Evolutionary conservation across 2,797 vertebrate genomes (phyloP), one percentile per base, ranked within the genome.

Genomic region (Enteromius thamalakanensis): DNA sequence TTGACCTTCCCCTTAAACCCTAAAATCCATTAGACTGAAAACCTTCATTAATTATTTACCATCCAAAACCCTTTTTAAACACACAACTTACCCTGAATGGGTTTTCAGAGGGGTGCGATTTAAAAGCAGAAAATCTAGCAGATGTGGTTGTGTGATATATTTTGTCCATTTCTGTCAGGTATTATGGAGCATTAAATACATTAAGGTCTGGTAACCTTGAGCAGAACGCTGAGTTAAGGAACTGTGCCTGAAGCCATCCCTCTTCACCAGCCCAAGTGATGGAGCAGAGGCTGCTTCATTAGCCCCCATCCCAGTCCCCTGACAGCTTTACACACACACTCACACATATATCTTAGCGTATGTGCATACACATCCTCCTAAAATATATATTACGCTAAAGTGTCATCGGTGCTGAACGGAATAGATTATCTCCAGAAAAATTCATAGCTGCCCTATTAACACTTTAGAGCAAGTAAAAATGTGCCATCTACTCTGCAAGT

Each of bases 251-350:
- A 76, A 84, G 86, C 77, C 58, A 69, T 84, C 86, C 81, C 83
- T 85, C 67, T 37, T 78, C 86, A 80, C 83, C 70, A 80, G 81
- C 64, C 71, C 29, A 60, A 83, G 55, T 75, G 40, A 58, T 34
- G 79, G 83, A 87, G 68, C 60, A 23, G 37, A 68, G 65, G 81
- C 23, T 49, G 70, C 86, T 80, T 89, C 86, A 87, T 89, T 89
- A 89, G 81, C 72, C 76, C 70, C 53, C 45, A 70, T 82, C 32
- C 42, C 42, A 21, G 65, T 82, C 71, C 83, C 76, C 42, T 77
- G 82, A 86, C 70, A 76, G 74, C 70, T 79, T 74, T 62, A 69
- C 55, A 55, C 40, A 32, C 78, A 45, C 82, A 29, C 79, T 15
- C 53, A 37, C 37, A 76, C 65, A 34, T 49, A 81, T 26, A 68